Conservation (phyloP, 2,797 vertebrate species). For the Sandelia bainsii region DNA sequence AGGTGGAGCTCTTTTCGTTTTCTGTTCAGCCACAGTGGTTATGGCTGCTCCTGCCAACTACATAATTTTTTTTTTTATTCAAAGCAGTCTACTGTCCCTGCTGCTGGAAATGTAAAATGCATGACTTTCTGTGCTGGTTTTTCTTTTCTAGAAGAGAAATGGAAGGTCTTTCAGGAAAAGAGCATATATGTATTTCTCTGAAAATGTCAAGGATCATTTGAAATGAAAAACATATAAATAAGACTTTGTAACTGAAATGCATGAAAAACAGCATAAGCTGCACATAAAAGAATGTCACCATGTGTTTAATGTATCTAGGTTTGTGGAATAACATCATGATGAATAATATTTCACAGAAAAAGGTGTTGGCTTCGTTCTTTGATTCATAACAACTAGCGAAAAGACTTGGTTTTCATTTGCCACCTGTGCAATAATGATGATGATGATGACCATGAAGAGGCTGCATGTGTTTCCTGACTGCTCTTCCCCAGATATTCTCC, state of each 20-base stretch:
- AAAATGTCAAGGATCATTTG: constrained; percentile 10
- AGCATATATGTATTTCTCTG: background rate
- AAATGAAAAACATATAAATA: background rate
- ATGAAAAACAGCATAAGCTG: background rate
- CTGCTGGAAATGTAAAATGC: constrained; percentile 48
- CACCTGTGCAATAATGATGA: constrained; percentile 26
- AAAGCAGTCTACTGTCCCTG: constrained; percentile 32
- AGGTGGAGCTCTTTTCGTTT: constrained; percentile 47
- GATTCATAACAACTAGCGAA: constrained; percentile 23
- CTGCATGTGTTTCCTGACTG: constrained; percentile 33
- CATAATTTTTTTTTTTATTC: constrained; percentile 15
- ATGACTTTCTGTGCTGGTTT: constrained; percentile 26
- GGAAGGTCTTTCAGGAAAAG: constrained; percentile 4
- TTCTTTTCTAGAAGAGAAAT: background rate
- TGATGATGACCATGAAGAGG: constrained; percentile 21
- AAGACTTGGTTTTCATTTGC: constrained; percentile 33
- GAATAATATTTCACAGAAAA: constrained; percentile 11
- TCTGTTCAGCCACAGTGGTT: background rate
- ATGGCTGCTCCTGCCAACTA: constrained; percentile 18
- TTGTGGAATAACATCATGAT: background rate
- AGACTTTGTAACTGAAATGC: background rate
- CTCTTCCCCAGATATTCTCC: constrained; percentile 5
- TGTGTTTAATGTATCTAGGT: background rate
- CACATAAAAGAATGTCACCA: background rate
- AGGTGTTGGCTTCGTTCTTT: constrained; percentile 25